Evolutionary conservation across 1,140 invertebrate genomes (phyloP).

Genomic region (Palaemon carinicauda): DNA sequence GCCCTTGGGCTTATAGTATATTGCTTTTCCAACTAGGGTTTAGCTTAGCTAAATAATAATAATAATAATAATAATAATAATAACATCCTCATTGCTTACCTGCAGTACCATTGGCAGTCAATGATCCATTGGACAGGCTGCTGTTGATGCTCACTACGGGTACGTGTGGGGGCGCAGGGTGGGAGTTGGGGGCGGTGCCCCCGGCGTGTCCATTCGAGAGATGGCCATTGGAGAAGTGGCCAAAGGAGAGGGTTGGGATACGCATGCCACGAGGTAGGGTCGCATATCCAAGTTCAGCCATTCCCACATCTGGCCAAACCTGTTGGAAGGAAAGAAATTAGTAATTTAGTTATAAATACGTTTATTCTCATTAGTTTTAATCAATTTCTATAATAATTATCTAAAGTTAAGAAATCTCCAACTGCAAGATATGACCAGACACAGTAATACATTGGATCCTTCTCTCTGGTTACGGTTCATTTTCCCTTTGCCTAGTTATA

Average conservation of each 20-base stretch:
- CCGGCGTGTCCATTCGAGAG: not conserved
- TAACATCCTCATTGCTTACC: not conserved
- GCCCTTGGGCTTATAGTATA: too few species aligned
- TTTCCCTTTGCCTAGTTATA: too few species aligned
- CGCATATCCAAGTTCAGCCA: conserved; percentile 7
- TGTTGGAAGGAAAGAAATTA: not conserved
- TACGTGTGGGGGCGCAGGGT: not conserved
- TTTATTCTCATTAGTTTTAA: too few species aligned
- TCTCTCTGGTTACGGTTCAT: too few species aligned
- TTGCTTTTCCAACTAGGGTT: too few species aligned
- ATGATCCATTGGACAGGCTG: not conserved
- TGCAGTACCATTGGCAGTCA: not conserved
- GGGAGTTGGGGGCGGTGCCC: not conserved
- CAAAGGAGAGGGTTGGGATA: not conserved
- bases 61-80: too few species aligned
- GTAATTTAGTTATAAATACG: too few species aligned
- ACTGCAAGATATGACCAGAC: too few species aligned
- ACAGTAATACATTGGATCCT: too few species aligned
- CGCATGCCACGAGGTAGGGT: conserved; percentile 8
- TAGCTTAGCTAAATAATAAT: too few species aligned
- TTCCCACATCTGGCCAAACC: conserved; percentile 6
- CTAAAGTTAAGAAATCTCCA: too few species aligned
- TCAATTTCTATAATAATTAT: too few species aligned
- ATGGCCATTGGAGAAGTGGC: not conserved
- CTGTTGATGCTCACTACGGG: not conserved